Evolutionary conservation across 2,113 vertebrate genomes (phyloP).

Genomic region (Gallinago media): DNA sequence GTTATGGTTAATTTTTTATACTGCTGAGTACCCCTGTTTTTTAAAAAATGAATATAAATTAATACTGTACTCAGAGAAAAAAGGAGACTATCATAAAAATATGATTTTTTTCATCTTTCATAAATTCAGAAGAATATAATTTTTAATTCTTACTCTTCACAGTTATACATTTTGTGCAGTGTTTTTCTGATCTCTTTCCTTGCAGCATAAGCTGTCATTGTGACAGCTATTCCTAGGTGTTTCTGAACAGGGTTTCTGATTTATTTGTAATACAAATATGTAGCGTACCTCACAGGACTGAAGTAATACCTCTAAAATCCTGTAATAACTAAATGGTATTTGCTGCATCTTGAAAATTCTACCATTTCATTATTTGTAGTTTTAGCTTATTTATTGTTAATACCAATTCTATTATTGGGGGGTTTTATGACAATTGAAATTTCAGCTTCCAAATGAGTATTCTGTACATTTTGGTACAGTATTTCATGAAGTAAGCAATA

Average conservation of each 20-base stretch:
- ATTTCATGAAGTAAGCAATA: neutral
- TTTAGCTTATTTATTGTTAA: neutral
- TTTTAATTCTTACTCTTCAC: neutral
- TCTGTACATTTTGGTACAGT: neutral
- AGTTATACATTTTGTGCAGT: neutral
- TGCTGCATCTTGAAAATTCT: neutral
- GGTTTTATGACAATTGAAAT: neutral
- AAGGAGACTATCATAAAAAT: neutral
- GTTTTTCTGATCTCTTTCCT: neutral
- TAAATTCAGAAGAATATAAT: neutral
- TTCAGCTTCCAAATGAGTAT: neutral
- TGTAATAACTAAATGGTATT: neutral
- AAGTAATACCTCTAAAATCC: neutral
- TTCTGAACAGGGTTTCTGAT: neutral
- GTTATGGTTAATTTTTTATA: neutral
- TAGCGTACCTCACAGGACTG: neutral
- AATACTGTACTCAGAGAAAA: neutral
- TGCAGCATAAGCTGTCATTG: neutral
- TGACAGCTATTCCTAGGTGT: neutral
- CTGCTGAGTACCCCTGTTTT: neutral
- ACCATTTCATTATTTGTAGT: neutral
- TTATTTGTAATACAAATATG: neutral
- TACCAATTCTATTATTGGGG: neutral
- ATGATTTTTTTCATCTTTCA: neutral
- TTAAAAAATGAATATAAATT: neutral